Base-by-base conservation (phyloP, 2,888 invertebrate genomes). In the Vannuccia rotundouncinata region DNA sequence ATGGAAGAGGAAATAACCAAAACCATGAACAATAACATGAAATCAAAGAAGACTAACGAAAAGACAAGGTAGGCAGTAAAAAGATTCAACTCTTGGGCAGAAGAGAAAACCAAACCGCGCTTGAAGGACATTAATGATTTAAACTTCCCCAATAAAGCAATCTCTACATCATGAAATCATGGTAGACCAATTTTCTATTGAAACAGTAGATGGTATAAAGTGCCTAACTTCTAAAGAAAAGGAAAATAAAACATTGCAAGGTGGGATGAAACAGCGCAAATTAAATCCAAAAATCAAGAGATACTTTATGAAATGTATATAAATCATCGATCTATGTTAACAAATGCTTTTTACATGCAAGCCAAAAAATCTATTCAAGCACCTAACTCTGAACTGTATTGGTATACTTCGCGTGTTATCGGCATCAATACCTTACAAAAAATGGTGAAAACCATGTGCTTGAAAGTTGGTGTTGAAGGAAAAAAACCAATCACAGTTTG, bases 371-470 rank as follows among this genome's bases (percentile, higher is more conserved):
- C 66, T 66, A 22, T 45, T 45, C 45, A 45, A 45, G 45, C 45
- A 45, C 17, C 45, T 45, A 45, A 66, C 66, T 66, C 66, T 66
- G 66, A 66, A n/a, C 25, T 22, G 10, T 5, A 66, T 31, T 75
- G 29, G 75, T 75, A 2, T 75, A 75, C 75, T 2, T 31, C 22
- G 31, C 75, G 25, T 31, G 30, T 31, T 29, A 27, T 75, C 5
- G 75, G 75, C 29, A 75, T 79, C 13, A 77, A 66, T 31, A 81
- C 27, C n/a, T 82, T 77, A 31, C 60, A 31, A 74, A 74, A 81
- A 13, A 25, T 77, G 29, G 29, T n/a, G 76, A 76, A 28, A 31
- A 81, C 66, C n/a, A 59, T 74, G 59, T 25, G 13, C 0, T 45
- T 27, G 60, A 66, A 29, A 1, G 66, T 29, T 31, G 45, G 29